Percentiles rank a stretch among this genome's conserved stretches.
Conservation (phyloP, 1,140 invertebrate species). For the Drosophila mauritiana region DNA sequence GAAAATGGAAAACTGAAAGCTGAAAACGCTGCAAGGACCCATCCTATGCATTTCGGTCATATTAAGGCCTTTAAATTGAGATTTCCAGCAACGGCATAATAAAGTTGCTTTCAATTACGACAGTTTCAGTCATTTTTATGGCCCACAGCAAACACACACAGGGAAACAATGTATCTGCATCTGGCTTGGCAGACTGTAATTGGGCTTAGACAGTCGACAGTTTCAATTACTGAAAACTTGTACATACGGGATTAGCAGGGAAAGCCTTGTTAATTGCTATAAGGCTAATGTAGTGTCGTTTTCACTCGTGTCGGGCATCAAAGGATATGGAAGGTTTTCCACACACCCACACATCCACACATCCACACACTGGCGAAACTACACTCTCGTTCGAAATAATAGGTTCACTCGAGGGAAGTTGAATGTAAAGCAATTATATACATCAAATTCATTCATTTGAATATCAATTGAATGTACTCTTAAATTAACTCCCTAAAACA, state of each 20-base stretch:
- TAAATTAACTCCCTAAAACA: too few species aligned
- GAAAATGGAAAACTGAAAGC: conserved; percentile 10
- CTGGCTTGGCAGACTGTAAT: conserved; percentile 53
- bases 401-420: background rate
- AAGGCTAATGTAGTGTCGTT: conserved; percentile 61
- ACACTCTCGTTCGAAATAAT: conserved; percentile 6
- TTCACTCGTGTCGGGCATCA: conserved; percentile 62
- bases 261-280: conserved; percentile 63
- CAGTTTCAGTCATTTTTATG: conserved; percentile 46
- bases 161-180: conserved; percentile 11
- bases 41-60: conserved; percentile 42
- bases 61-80: conserved; percentile 61
- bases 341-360: background rate
- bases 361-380: background rate
- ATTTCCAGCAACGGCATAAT: conserved; percentile 42
- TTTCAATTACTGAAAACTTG: conserved; percentile 69
- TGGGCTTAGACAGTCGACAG: conserved; percentile 57
- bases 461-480: too few species aligned
- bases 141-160: conserved; percentile 12
- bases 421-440: background rate
- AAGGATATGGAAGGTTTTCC: conserved; percentile 47
- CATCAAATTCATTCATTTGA: too few species aligned
- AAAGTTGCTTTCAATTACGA: conserved; percentile 55
- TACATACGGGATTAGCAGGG: conserved; percentile 56
- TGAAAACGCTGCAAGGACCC: conserved; percentile 34